Conservation (phyloP, 1,140 invertebrate genomes). For the Zophobas atratus region DNA sequence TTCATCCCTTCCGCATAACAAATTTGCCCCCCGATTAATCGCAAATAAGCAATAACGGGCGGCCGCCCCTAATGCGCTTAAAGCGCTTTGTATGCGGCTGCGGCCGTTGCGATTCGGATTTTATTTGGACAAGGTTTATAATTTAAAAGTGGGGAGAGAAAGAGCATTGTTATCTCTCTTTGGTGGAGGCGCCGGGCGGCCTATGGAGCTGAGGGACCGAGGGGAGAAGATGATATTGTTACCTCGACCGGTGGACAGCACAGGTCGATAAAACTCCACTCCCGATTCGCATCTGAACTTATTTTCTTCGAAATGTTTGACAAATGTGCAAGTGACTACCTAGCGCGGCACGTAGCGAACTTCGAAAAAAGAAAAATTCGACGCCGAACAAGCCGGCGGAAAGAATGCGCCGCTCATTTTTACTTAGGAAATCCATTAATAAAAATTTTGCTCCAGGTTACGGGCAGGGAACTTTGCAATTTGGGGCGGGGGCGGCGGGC, state of each 20-base stretch:
- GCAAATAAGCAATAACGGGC: conserved; percentile 51
- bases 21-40: conserved; percentile 15
- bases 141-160: conserved; percentile 52
- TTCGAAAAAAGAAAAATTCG: not conserved
- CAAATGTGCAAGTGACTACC: conserved; percentile 58
- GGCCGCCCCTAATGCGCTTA: conserved; percentile 53
- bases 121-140: conserved; percentile 56
- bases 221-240: conserved; percentile 62
- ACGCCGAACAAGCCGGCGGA: not conserved
- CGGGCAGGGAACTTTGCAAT: conserved; percentile 62
- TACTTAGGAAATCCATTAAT: conserved; percentile 64
- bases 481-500: conserved; percentile 7
- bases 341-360: conserved; percentile 44
- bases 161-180: conserved; percentile 52
- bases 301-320: conserved; percentile 56
- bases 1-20: too few species aligned
- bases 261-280: conserved; percentile 58
- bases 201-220: conserved; percentile 30
- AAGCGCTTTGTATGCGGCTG: conserved; percentile 38
- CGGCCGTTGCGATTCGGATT: conserved; percentile 50
- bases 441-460: conserved; percentile 62
- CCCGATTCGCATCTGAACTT: conserved; percentile 56
- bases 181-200: conserved; percentile 50
- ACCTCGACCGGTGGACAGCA: conserved; percentile 60
- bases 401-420: conserved; percentile 59